These are phyloP conservation scores for Saxicola maurus DNA, from an alignment of 2,797 vertebrate species.

Conservation along the genomic window DNA sequence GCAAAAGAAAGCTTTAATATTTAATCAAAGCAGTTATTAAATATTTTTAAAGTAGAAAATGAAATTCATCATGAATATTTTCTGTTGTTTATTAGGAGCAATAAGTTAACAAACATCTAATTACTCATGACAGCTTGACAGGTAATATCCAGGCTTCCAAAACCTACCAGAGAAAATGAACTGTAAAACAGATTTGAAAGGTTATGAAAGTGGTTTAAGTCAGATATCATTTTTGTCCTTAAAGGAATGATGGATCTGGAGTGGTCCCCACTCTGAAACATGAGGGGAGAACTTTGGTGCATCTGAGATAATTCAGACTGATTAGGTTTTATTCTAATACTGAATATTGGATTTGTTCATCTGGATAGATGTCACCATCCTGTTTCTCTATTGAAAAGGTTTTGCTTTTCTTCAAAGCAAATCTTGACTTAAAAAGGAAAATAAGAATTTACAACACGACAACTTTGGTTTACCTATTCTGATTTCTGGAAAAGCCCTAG, in stretches of 20 bases:
- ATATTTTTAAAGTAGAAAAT: neutral
- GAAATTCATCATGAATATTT: slow-evolving; percentile 1
- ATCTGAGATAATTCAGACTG: neutral
- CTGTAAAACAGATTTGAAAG: neutral
- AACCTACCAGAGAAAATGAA: neutral
- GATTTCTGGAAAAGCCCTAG: slow-evolving; percentile 16
- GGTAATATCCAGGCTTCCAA: neutral
- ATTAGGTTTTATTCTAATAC: neutral
- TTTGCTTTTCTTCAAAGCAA: neutral
- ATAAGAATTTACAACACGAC: neutral
- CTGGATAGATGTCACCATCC: neutral
- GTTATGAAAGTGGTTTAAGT: neutral
- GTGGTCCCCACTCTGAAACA: neutral
- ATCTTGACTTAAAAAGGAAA: neutral
- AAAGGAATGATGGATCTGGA: neutral
- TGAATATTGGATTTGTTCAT: neutral
- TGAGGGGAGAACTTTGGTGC: neutral
- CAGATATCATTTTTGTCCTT: neutral
- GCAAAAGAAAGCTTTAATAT: slow-evolving; percentile 25
- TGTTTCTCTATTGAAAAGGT: neutral
- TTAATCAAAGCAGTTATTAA: slow-evolving; percentile 26
- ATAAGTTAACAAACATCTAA: slow-evolving; percentile 27
- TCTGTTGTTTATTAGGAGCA: slow-evolving; percentile 7
- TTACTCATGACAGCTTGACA: slow-evolving; percentile 19
- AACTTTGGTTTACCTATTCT: neutral